A percentile compares a stretch with the other conserved stretches of the same genome.
Conservation (phyloP, 2,113 vertebrate genomes). For the Eretmochelys imbricata region DNA sequence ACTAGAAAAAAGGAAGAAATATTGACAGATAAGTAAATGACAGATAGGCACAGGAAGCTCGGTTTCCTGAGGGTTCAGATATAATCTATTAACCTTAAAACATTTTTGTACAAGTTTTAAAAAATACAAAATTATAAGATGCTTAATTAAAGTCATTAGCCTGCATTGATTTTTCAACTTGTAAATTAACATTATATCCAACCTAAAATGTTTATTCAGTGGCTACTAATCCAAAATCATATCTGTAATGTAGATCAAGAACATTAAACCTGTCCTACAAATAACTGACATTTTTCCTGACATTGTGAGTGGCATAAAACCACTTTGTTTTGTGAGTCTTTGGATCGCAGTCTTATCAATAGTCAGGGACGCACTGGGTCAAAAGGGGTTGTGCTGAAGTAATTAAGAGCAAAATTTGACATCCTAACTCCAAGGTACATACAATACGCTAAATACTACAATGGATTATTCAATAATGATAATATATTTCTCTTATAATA, state of each 20-base stretch:
- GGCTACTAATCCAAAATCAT: not conserved
- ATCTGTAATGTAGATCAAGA: slow-evolving; percentile 23
- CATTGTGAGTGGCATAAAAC: slow-evolving; percentile 16
- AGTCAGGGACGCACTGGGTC: not conserved
- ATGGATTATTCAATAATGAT: not conserved
- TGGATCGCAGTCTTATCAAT: slow-evolving; percentile 21
- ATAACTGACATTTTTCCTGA: slow-evolving; percentile 30
- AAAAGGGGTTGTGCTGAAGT: not conserved
- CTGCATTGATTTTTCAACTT: slow-evolving; percentile 47
- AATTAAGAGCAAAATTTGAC: slow-evolving; percentile 21
- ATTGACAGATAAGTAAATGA: slow-evolving; percentile 86
- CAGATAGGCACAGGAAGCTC: slow-evolving; percentile 71
- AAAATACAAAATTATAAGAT: slow-evolving; percentile 46
- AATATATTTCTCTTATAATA: not conserved
- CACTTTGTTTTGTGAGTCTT: slow-evolving; percentile 16
- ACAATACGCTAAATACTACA: not conserved
- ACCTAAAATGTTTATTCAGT: slow-evolving; percentile 23
- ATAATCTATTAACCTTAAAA: slow-evolving; percentile 80
- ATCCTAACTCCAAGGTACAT: not conserved
- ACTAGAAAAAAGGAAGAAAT: slow-evolving; percentile 82
- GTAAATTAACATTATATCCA: slow-evolving; percentile 6
- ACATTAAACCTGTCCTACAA: slow-evolving; percentile 49
- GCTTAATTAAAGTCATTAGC: slow-evolving; percentile 73
- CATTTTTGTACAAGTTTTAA: slow-evolving; percentile 65
- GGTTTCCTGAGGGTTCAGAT: slow-evolving; percentile 75